Conservation (phyloP, 1,140 invertebrate species). For the Drosophila prosaltans region DNA sequence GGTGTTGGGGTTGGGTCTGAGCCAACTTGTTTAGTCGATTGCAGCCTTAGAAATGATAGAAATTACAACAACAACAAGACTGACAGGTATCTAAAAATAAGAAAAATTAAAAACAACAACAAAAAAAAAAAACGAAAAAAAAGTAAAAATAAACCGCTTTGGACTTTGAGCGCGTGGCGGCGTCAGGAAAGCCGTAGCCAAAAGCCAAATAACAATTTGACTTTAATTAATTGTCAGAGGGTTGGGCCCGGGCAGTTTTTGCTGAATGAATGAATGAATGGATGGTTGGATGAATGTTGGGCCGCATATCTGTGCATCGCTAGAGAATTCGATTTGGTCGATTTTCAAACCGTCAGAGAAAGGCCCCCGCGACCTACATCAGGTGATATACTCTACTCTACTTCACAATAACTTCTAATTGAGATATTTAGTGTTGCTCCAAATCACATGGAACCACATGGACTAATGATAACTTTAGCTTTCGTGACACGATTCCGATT, state of each 20-base stretch:
- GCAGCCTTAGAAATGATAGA: slow-evolving; percentile 63
- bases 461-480: slow-evolving; percentile 14
- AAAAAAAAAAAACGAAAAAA: no score
- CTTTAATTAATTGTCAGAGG: slow-evolving; percentile 78
- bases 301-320: slow-evolving; percentile 43
- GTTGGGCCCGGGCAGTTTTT: slow-evolving; percentile 56
- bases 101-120: no score
- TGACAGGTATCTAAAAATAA: slow-evolving; percentile 17
- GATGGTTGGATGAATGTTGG: slow-evolving; percentile 25
- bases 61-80: slow-evolving; percentile 50
- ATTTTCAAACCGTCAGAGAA: slow-evolving; percentile 60
- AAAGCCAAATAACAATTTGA: slow-evolving; percentile 50
- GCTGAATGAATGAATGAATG: slow-evolving; percentile 55
- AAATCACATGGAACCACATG: slow-evolving; percentile 54
- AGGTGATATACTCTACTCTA: slow-evolving; percentile 19
- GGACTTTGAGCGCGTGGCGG: slow-evolving; percentile 54
- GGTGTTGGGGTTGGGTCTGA: slow-evolving; percentile 21
- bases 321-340: slow-evolving; percentile 55
- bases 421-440: slow-evolving; percentile 80
- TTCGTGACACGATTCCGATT: slow-evolving; percentile 59
- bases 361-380: slow-evolving; percentile 66
- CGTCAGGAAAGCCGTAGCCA: slow-evolving; percentile 20
- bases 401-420: slow-evolving; percentile 72
- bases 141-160: slow-evolving; percentile 45
- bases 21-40: slow-evolving; percentile 57